Conservation (phyloP, 2,797 vertebrate species). For the Liparis tanakae region DNA sequence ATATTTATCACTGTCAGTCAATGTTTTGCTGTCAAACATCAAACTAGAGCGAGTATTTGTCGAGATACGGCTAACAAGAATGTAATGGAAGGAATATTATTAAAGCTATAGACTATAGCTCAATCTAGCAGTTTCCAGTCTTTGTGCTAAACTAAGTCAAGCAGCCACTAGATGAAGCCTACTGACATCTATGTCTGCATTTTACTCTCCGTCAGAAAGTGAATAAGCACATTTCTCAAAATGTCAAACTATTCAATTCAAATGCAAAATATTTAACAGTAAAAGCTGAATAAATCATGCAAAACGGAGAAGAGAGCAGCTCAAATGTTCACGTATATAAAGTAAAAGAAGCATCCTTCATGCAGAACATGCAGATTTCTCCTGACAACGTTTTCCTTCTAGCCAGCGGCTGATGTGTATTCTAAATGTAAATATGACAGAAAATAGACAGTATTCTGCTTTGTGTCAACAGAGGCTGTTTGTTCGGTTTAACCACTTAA, state of each 20-base stretch:
- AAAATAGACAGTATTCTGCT: constrained; percentile 39
- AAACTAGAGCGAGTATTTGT: constrained; percentile 18
- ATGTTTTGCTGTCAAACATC: constrained; percentile 29
- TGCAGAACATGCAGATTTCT: constrained; percentile 26
- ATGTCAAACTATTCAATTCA: constrained; percentile 7
- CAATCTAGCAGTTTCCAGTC: not conserved
- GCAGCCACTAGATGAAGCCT: not conserved
- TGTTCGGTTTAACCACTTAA: constrained; percentile 60
- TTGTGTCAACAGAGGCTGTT: constrained; percentile 43
- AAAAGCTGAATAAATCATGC: not conserved
- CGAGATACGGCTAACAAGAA: constrained; percentile 15
- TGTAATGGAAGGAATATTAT: constrained; percentile 3
- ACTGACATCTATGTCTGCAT: not conserved
- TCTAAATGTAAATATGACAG: constrained; percentile 46
- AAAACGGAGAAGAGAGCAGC: not conserved
- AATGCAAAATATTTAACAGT: not conserved
- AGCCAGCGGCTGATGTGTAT: constrained; percentile 26
- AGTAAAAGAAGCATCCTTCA: constrained; percentile 25
- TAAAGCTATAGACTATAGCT: not conserved
- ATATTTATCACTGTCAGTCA: constrained; percentile 36
- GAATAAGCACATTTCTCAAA: not conserved
- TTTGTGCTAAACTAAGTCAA: constrained; percentile 10
- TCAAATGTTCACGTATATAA: constrained; percentile 15
- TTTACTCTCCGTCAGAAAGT: not conserved
- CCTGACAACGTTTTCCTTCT: constrained; percentile 24